Evolutionary conservation across 2,113 vertebrate species (phyloP).

Genomic region (Poeciliopsis turrubarensis): DNA sequence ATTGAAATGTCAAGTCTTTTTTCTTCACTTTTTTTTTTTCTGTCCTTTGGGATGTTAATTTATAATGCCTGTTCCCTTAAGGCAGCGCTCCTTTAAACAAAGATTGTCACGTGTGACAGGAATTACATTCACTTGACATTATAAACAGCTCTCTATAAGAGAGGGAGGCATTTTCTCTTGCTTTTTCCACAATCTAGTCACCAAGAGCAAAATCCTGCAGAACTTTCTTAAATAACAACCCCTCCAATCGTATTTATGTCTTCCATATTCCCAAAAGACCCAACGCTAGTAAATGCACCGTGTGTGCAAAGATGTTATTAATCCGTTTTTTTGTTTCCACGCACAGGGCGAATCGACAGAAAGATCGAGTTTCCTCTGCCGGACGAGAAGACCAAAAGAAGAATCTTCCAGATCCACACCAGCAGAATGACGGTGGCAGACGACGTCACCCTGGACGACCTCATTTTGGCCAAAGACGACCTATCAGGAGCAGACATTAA

Average conservation of each 20-base stretch:
- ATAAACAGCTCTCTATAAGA: background rate
- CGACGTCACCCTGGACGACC: slow-evolving; percentile 93
- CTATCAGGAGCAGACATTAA: slow-evolving; percentile 98
- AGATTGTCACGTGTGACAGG: background rate
- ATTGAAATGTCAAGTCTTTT: slow-evolving; percentile 12
- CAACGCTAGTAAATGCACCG: background rate
- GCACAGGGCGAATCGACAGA: slow-evolving; percentile 91
- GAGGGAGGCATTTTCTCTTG: background rate
- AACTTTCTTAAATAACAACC: background rate
- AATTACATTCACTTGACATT: background rate
- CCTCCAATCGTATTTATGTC: background rate
- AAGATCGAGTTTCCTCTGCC: slow-evolving; percentile 99
- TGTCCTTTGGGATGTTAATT: background rate
- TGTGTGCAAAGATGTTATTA: background rate
- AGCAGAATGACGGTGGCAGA: slow-evolving; percentile 95
- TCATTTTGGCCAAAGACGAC: slow-evolving; percentile 98
- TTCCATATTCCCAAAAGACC: background rate
- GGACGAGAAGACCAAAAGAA: slow-evolving; percentile 95
- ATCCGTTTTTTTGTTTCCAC: background rate
- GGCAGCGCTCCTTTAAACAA: background rate
- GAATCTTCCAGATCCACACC: slow-evolving; percentile 98
- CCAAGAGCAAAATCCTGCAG: background rate
- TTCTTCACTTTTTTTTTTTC: too few species aligned
- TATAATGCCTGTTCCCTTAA: background rate
- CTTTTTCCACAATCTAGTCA: background rate